Evolutionary conservation across 2,888 invertebrate species (phyloP).

Genomic region (Drosophila peninsularis): DNA sequence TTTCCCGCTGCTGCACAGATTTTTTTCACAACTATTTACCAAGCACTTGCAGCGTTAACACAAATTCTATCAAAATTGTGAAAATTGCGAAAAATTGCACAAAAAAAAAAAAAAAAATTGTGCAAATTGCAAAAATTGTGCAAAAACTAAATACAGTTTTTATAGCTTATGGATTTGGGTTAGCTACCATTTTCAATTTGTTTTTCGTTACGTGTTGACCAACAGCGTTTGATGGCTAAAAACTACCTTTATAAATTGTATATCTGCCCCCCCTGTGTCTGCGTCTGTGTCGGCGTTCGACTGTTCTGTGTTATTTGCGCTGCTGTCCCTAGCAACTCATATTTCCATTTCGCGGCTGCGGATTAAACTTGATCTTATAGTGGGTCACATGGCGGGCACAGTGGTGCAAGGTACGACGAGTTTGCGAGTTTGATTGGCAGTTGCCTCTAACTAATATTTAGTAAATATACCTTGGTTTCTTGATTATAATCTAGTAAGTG

Average conservation of each 20-base stretch:
- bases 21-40: constrained; percentile 24
- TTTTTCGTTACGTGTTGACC: constrained; percentile 47
- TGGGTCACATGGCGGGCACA: constrained; percentile 29
- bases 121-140: constrained; percentile 27
- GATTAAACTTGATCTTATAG: constrained; percentile 59
- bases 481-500: too few species aligned
- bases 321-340: constrained; percentile 52
- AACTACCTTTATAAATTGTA: constrained; percentile 30
- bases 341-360: constrained; percentile 61
- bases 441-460: too few species aligned
- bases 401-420: constrained; percentile 7
- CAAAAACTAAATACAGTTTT: constrained; percentile 35
- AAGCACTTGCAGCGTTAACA: constrained; percentile 30
- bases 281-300: constrained; percentile 1
- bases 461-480: too few species aligned
- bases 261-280: constrained; percentile 3
- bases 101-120: constrained; percentile 3
- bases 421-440: not conserved
- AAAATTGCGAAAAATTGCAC: constrained; percentile 11
- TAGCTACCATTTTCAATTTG: constrained; percentile 59
- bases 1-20: constrained; percentile 19
- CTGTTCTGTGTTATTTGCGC: constrained; percentile 32
- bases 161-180: constrained; percentile 21
- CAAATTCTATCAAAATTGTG: constrained; percentile 26
- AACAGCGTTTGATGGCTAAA: constrained; percentile 45